Conservation (phyloP, 2,888 invertebrate species). For the Temnothorax unifasciatus region DNA sequence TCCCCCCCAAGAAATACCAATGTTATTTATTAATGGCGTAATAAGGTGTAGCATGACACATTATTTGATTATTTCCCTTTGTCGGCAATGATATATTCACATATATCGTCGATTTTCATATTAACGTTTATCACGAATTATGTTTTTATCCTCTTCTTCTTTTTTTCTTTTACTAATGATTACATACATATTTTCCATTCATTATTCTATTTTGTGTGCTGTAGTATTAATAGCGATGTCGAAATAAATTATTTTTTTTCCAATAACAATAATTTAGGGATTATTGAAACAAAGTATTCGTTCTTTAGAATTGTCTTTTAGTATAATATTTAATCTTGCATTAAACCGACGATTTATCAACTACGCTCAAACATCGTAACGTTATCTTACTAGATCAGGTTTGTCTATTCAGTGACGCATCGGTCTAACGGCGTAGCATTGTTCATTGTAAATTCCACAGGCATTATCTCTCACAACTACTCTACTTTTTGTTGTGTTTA, state of each 20-base stretch:
- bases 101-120: not conserved
- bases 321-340: not conserved
- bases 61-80: not conserved
- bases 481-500: not conserved
- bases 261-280: not conserved
- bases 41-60: not conserved
- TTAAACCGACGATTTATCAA: conserved; percentile 15
- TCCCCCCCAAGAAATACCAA: not conserved
- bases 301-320: not conserved
- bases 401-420: not conserved
- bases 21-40: conserved; percentile 18
- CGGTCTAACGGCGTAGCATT: not conserved
- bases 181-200: not conserved
- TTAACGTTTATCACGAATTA: not conserved
- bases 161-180: not conserved
- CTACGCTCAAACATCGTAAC: not conserved
- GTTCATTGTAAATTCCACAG: conserved; percentile 14
- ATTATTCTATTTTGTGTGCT: not conserved
- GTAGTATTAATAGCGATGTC: too few relatives aligned
- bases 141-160: too few relatives aligned
- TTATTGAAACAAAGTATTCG: not conserved
- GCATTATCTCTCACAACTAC: conserved; percentile 13
- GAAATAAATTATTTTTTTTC: not conserved
- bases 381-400: conserved; percentile 40
- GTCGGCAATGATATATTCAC: not conserved